phyloP scores from a whole-genome alignment of 2,113 vertebrate genomes.

The Gasterosteus aculeatus region DNA sequence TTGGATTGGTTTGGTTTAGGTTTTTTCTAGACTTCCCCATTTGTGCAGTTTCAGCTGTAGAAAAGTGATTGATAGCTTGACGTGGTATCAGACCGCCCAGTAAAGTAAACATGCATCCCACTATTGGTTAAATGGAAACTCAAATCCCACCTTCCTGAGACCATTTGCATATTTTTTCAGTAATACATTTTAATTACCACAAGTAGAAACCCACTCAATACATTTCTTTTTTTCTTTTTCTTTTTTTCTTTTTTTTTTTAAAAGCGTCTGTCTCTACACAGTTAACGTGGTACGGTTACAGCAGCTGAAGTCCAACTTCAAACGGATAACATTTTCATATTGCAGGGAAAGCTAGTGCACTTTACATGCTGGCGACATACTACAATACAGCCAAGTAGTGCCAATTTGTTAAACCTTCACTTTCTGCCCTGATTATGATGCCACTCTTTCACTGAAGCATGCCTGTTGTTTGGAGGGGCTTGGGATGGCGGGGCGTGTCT shows the following conservation, averaged over 20 bases:
- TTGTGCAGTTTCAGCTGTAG: slow-evolving; percentile 95
- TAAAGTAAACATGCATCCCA: slow-evolving; percentile 23
- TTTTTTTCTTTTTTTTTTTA: slow-evolving; percentile 1
- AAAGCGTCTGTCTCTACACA: slow-evolving; percentile 47
- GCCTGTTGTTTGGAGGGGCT: slow-evolving; percentile 70
- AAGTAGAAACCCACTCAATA: neutral
- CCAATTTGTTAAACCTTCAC: slow-evolving; percentile 69
- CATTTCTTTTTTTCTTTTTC: neutral
- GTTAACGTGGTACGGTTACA: slow-evolving; percentile 67
- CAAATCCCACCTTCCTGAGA: slow-evolving; percentile 25
- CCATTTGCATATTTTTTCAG: neutral
- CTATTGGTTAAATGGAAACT: slow-evolving; percentile 42
- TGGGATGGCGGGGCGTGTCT: slow-evolving; percentile 49
- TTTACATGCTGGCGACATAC: slow-evolving; percentile 53
- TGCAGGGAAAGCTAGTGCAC: slow-evolving; percentile 67
- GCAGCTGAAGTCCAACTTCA: slow-evolving; percentile 57
- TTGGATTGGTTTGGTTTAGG: slow-evolving; percentile 84
- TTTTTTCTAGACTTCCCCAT: slow-evolving; percentile 89
- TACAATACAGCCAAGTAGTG: slow-evolving; percentile 53
- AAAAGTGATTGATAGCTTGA: slow-evolving; percentile 91
- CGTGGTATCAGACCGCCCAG: slow-evolving; percentile 84
- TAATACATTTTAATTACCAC: slow-evolving; percentile 41
- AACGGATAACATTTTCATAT: slow-evolving; percentile 44
- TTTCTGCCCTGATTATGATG: slow-evolving; percentile 86
- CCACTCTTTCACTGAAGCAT: slow-evolving; percentile 86